Evolutionary conservation across 35 echinoderm and acorn worm species (phyloP), one percentile per base, ranked within the genome.

Genomic region (Lytechinus pictus): DNA sequence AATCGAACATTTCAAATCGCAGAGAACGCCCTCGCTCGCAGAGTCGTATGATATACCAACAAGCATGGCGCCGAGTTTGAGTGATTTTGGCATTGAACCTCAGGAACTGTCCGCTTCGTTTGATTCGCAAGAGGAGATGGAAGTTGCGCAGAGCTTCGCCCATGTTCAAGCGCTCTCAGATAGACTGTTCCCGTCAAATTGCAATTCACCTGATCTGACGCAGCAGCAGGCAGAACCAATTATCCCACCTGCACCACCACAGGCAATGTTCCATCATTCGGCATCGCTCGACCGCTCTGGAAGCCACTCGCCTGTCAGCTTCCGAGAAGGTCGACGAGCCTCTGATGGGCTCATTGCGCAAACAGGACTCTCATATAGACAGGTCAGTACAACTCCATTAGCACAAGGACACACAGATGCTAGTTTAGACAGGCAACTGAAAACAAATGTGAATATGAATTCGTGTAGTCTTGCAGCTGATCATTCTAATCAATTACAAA

Each of bases 101-200:
- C 97, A 99, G 86, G 98, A 97, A 61, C 92, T 99, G n/a, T 97
- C 97, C 28, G 97, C 96, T 52, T 99, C 98, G 53, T 98, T 99
- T 95, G 98, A 97, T 94, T 99, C 98, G 54, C 96, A 99, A 54
- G 98, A 99, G 86, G 98, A 99, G 61, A 99, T 99, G 98, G 98
- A 99, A 87, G 97, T 98, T 52, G 94, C 97, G 5, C 98, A 99
- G 91, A 99, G 95, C 91, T 97, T 98, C 95, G 95, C 96, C 71
- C 98, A 97, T 61, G 95, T 91, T 71, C 97, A 96, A 87, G 96
- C 91, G 89, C 87, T 94, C 16, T 57, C 89, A 3, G 95, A 99
- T 21, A 94, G 96, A 24, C 95, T 96, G 29, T 86, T 94, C 6
- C 95, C 95, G 92, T 95, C 98, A 44, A 95, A 97, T 9, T 98